Evolutionary conservation across 2,797 vertebrate species (phyloP), one percentile per base, ranked within the genome.

Genomic region (Remorina albescens): DNA sequence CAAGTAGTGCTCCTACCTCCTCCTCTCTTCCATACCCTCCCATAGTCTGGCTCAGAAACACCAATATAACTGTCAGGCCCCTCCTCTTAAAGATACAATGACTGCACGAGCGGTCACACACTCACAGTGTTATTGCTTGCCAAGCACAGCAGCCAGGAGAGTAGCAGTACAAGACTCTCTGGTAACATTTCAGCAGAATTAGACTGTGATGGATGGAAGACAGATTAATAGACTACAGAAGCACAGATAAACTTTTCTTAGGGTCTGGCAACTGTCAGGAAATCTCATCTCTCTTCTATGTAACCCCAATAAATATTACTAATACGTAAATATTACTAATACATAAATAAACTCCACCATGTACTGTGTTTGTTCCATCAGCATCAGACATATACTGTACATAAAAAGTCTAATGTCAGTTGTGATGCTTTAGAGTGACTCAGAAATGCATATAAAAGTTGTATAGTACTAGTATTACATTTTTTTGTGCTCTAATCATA

Each of bases 11-110:
- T 30, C 30, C 30, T 30, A 30, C 30, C 74, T 64, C 75, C 63
- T 18, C 42, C 56, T 63, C 59, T 56, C 76, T 54, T 57, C 67
- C 81, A 71, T 80, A 66, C 74, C 85, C 87, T 86, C 84, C 84
- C 85, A 87, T 68, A 68, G 80, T 68, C 86, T 72, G 76, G 80
- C 81, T 89, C 79, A 80, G 71, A 89, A 88, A 92, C 49, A 88
- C 86, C 84, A 83, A 88, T 86, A 92, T 75, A 86, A 89, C 86
- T 75, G 75, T 63, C 67, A 83, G 73, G 87, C 87, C 82, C 91
- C 94, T 90, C 95, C 95, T 94, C 88, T 95, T 95, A 95, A 95
- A 95, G 94, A 83, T 1, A 91, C 85, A 89, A 74, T 51, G 68
- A 42, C 73, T 36, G 64, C 53, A 51, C 39, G 32, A 11, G 54